Evolutionary conservation across 2,113 vertebrate species (phyloP).

Genomic region (Plotosus lineatus): DNA sequence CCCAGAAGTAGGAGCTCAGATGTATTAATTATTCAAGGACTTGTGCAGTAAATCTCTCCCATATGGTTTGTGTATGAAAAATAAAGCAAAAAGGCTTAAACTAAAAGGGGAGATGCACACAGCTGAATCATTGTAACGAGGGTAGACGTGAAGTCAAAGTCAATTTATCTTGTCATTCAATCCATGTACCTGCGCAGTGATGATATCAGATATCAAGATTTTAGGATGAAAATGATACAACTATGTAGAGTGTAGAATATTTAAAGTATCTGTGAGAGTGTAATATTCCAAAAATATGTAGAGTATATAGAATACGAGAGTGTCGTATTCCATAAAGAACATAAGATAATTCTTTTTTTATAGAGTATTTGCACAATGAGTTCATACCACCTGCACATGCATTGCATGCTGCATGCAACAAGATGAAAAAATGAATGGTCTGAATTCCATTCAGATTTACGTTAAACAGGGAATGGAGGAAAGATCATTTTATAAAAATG

Average conservation of each 20-base stretch:
- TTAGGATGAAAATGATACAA: background rate
- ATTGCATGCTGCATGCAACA: background rate
- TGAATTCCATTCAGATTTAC: background rate
- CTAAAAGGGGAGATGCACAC: background rate
- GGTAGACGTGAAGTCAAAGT: background rate
- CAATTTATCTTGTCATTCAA: background rate
- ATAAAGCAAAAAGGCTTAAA: background rate
- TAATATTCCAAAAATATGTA: background rate
- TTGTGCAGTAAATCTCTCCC: background rate
- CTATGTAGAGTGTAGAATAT: background rate
- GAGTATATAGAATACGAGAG: too few species aligned
- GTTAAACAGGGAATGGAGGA: background rate
- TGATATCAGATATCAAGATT: background rate
- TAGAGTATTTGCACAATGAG: background rate
- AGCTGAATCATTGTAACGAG: conserved; percentile 15
- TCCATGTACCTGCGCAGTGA: background rate
- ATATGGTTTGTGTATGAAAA: background rate
- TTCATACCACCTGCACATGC: background rate
- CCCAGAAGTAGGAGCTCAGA: background rate
- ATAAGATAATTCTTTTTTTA: background rate
- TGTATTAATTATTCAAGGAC: conserved; percentile 1
- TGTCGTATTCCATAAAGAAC: background rate
- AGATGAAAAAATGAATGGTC: background rate
- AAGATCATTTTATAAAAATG: background rate
- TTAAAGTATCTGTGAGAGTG: background rate